phyloP scores from a whole-genome alignment of 2,888 invertebrate genomes.

The Luperina nickerlii region DNA sequence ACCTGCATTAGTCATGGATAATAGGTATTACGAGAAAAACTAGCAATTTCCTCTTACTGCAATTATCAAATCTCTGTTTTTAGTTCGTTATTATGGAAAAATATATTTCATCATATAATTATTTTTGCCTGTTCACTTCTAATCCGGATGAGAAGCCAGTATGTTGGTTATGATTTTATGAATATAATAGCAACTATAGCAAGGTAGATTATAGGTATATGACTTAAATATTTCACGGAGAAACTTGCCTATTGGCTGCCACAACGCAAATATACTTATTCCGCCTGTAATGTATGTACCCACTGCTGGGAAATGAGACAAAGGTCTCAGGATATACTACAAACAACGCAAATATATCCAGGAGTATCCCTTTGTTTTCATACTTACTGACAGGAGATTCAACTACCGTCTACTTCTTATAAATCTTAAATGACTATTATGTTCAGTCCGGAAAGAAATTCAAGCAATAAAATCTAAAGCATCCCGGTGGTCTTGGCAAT shows the following conservation, averaged over 20 bases:
- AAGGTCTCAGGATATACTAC: background rate
- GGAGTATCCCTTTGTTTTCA: background rate
- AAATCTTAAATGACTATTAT: constrained; percentile 9
- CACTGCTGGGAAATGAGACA: background rate
- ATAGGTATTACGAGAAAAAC: constrained; percentile 39
- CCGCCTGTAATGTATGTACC: background rate
- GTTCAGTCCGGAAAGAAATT: constrained; percentile 4
- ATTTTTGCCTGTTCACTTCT: background rate
- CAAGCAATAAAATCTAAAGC: constrained; percentile 7
- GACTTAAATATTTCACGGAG: background rate
- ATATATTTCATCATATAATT: background rate
- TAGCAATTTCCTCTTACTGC: constrained; percentile 29
- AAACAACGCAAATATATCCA: background rate
- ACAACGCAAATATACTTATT: background rate
- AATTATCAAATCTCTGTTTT: background rate
- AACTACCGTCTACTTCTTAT: background rate
- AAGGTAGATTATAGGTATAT: background rate
- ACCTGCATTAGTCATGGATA: constrained; percentile 43
- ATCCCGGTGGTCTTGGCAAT: constrained; percentile 12
- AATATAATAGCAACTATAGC: background rate
- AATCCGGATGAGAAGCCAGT: background rate
- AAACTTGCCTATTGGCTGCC: background rate
- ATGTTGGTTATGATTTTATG: background rate
- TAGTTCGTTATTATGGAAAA: background rate
- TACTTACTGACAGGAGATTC: background rate